Base-by-base conservation (phyloP, 1,140 invertebrate genomes). In the Drosophila elegans region DNA sequence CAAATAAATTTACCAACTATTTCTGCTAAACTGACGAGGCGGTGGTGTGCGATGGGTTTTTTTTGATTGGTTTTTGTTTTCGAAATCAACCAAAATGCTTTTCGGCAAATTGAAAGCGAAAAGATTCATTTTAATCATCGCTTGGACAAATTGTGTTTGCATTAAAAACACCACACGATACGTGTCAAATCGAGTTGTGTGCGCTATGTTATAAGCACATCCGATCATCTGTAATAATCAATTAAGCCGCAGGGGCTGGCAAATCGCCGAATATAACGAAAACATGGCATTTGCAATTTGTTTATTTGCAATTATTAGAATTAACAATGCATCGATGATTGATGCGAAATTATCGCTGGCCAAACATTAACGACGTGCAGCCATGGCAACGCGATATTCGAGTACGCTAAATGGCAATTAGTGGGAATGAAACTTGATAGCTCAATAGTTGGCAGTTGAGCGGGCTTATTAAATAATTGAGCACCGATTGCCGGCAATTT, bases 401-500 rank as follows among this genome's bases (percentile, higher is more conserved):
- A 45, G 48, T 51, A 6, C 29, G 48, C 48, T 51, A 34, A 51
- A 34, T n/a, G 34, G 34, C 45, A 77, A 77, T 77, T 76, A 76
- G 55, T 34, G 29, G 32, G 44, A 49, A 63, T 59, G 76, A 77
- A 83, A 88, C 63, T 76, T 69, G 80, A 88, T 76, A 63, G 42
- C 64, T 62, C 29, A 59, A 56, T 53, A 49, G 36, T 61, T 44
- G 32, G 27, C 34, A 59, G 61, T 34, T 45, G 66, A 52, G 76
- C 48, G 66, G 55, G 76, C 52, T 77, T 72, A 88, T 88, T 88
- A 88, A 88, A 88, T 86, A 86, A 86, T 88, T 88, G 71, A 83
- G 71, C 83, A 79, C 68, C 80, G 67, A 83, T 69, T 89, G 55
- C 57, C 60, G 68, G 53, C 63, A 57, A 88, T 88, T 89, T 80